Evolutionary conservation across 1,140 invertebrate genomes (phyloP).

Genomic region (Pectinophora gossypiella): DNA sequence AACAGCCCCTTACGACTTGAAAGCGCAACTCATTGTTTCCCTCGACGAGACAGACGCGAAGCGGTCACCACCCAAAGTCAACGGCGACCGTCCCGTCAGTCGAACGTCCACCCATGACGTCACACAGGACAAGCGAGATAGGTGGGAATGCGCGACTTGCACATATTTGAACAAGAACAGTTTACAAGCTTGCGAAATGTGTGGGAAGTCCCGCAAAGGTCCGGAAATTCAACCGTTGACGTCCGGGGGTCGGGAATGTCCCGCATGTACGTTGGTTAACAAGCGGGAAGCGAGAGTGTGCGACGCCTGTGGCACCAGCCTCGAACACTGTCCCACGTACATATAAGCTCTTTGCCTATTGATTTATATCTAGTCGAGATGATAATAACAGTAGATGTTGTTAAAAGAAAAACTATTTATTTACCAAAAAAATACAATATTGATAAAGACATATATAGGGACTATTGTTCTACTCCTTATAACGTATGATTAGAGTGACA

Average conservation of each 20-base stretch:
- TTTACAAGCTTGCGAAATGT: conserved; percentile 85
- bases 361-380: background rate
- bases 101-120: conserved; percentile 18
- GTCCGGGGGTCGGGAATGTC: conserved; percentile 85
- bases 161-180: conserved; percentile 80
- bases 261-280: conserved; percentile 88
- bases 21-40: conserved; percentile 57
- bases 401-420: too few relatives aligned
- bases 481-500: too few relatives aligned
- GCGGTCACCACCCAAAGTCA: conserved; percentile 31
- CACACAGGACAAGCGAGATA: conserved; percentile 27
- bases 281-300: conserved; percentile 79
- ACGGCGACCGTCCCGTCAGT: conserved; percentile 34
- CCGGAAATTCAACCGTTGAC: conserved; percentile 80
- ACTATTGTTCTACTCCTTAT: too few relatives aligned
- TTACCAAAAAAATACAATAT: too few relatives aligned
- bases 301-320: conserved; percentile 80
- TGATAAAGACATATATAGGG: too few relatives aligned
- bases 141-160: conserved; percentile 84
- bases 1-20: conserved; percentile 37
- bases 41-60: conserved; percentile 53
- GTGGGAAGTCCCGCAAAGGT: conserved; percentile 79
- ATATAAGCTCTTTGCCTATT: conserved; percentile 60
- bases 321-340: conserved; percentile 87
- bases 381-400: too few relatives aligned